These are phyloP conservation scores for Synaphobranchus kaupii DNA, from an alignment of 2,797 vertebrate species.

Conservation along the genomic window DNA sequence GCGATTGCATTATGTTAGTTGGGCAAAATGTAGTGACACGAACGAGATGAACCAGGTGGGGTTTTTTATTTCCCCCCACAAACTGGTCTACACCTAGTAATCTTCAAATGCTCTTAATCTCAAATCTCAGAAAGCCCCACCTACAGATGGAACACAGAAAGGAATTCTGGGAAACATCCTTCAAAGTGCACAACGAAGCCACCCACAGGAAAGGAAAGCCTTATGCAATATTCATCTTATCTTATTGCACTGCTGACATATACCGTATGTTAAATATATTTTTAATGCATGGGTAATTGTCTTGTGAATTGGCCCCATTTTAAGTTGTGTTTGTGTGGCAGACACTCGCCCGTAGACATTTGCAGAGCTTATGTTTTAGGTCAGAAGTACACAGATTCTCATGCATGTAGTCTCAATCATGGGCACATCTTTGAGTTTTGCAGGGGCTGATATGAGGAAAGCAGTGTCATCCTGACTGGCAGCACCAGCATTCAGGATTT, in stretches of 20 bases:
- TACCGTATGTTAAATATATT: not conserved
- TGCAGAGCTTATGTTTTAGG: not conserved
- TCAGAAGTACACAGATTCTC: not conserved
- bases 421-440: not conserved
- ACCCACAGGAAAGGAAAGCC: not conserved
- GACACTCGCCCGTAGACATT: not conserved
- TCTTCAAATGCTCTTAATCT: not conserved
- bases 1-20: not conserved
- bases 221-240: conserved; percentile 10
- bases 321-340: not conserved
- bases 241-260: not conserved
- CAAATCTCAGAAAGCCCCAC: not conserved
- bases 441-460: not conserved
- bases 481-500: not conserved
- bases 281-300: conserved; percentile 15
- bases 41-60: not conserved
- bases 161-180: not conserved
- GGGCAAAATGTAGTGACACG: not conserved
- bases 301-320: not conserved
- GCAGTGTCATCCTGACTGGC: not conserved
- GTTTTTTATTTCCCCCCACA: too few species aligned
- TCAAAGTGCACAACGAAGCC: not conserved
- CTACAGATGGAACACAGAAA: conserved; percentile 8
- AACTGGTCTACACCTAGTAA: not conserved
- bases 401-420: not conserved